These are phyloP conservation scores for Valencia hispanica DNA, from an alignment of 2,797 vertebrate genomes.

Conservation along the genomic window DNA sequence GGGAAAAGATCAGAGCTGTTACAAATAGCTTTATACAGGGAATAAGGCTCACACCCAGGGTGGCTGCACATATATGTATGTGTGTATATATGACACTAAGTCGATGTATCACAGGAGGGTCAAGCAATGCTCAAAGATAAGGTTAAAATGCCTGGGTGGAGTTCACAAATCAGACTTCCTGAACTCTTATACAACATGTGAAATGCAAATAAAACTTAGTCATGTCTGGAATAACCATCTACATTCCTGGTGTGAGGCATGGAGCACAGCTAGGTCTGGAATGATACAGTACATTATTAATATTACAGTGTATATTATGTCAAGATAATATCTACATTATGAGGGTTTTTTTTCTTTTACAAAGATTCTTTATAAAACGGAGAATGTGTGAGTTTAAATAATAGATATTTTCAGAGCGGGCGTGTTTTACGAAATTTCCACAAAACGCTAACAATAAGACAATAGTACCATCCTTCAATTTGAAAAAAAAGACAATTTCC, in stretches of 20 bases:
- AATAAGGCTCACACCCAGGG: constrained; percentile 30
- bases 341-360: constrained; percentile 56
- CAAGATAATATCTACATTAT: constrained; percentile 55
- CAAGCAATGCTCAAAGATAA: constrained; percentile 46
- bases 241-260: constrained; percentile 22
- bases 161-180: constrained; percentile 45
- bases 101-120: constrained; percentile 31
- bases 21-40: constrained; percentile 43
- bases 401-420: constrained; percentile 44
- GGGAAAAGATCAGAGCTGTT: constrained; percentile 57
- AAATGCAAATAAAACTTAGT: constrained; percentile 27
- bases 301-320: constrained; percentile 37
- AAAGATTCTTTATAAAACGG: constrained; percentile 28
- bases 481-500: constrained; percentile 5
- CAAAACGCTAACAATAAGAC: constrained; percentile 32
- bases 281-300: too few relatives aligned
- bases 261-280: constrained; percentile 11
- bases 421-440: constrained; percentile 39
- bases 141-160: constrained; percentile 39
- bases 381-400: constrained; percentile 44
- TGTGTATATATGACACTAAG: constrained; percentile 19
- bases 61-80: constrained; percentile 9
- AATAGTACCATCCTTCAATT: constrained; percentile 18
- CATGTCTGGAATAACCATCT: constrained; percentile 41
- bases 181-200: constrained; percentile 12